Percentiles rank a stretch among this genome's conserved stretches.
Conservation (phyloP, 2,797 vertebrate genomes). For the Urocyon cinereoargenteus region DNA sequence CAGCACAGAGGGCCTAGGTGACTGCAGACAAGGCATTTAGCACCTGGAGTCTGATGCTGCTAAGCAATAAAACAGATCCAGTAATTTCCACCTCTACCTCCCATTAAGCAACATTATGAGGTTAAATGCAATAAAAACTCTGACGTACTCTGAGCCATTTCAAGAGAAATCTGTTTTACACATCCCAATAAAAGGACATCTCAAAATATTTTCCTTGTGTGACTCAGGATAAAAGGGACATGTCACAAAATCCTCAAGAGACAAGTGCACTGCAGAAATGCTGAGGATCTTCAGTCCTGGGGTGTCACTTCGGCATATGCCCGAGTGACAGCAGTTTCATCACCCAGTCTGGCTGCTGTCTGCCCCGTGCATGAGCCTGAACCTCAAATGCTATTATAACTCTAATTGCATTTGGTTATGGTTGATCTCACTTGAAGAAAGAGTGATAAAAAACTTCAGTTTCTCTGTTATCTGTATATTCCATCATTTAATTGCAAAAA, state of each 20-base stretch:
- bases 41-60: not conserved
- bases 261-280: not conserved
- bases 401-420: conserved; percentile 83
- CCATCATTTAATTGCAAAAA: conserved; percentile 84
- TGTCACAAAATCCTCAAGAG: not conserved
- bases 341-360: conserved; percentile 45
- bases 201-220: not conserved
- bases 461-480: conserved; percentile 81
- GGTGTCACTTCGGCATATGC: not conserved
- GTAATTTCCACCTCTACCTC: not conserved
- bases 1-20: not conserved
- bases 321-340: not conserved
- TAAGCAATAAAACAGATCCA: not conserved
- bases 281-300: not conserved
- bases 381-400: conserved; percentile 74
- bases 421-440: conserved; percentile 82
- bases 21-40: not conserved
- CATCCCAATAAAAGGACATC: not conserved
- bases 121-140: conserved; percentile 42
- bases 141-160: not conserved
- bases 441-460: conserved; percentile 79
- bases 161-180: conserved; percentile 21
- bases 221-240: not conserved
- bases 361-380: conserved; percentile 37
- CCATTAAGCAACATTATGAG: conserved; percentile 22